These are phyloP conservation scores for Engystomops pustulosus DNA, from an alignment of 2,113 vertebrate genomes.

Conservation along the genomic window DNA sequence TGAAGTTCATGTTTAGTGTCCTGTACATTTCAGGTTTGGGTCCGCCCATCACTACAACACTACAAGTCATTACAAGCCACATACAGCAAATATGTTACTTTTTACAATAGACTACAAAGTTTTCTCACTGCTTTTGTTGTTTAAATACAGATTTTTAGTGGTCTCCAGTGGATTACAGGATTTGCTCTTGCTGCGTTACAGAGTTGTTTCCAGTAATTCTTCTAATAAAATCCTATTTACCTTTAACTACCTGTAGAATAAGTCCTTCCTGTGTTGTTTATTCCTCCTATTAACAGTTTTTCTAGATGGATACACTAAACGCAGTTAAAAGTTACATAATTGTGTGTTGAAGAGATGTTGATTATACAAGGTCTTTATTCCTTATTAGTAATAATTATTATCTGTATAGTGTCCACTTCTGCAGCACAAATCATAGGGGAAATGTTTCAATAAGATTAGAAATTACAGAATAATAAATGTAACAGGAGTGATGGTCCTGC, in stretches of 20 bases:
- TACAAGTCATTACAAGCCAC: no score
- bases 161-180: not conserved
- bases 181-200: not conserved
- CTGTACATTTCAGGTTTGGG: no score
- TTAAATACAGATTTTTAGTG: not conserved
- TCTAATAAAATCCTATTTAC: not conserved
- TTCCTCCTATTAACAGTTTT: not conserved
- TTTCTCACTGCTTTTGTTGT: not conserved
- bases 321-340: not conserved
- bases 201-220: not conserved
- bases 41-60: no score
- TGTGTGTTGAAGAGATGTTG: not conserved
- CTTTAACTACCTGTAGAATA: not conserved
- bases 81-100: not conserved
- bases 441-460: no score
- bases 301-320: no score
- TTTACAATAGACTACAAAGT: not conserved
- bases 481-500: no score
- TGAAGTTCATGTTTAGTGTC: no score
- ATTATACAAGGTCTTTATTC: not conserved
- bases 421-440: no score
- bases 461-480: no score
- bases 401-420: no score
- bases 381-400: no score
- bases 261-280: not conserved